Conservation (phyloP, 2,797 vertebrate genomes). For the Synanceia verrucosa region DNA sequence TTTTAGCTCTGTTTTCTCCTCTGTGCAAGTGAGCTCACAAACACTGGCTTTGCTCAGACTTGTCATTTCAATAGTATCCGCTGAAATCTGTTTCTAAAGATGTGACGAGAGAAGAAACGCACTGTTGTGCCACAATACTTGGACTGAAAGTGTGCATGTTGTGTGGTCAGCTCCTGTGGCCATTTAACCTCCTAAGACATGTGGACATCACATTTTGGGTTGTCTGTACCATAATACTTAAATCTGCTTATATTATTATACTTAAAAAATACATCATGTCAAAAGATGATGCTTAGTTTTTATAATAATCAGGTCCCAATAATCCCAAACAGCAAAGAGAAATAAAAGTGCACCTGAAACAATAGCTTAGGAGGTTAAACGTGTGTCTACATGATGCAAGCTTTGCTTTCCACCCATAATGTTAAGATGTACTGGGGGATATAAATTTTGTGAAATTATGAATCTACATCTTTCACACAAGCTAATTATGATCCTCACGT, state of each 20-base stretch:
- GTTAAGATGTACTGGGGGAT: neutral
- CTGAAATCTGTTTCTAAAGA: conserved; percentile 16
- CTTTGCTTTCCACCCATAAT: neutral
- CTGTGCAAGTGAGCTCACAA: conserved; percentile 47
- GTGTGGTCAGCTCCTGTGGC: neutral
- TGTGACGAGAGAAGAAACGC: conserved; percentile 3
- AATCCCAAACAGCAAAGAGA: too few species aligned
- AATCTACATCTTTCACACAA: neutral
- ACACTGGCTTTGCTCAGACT: conserved; percentile 28
- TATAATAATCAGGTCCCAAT: too few species aligned
- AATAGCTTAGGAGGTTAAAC: too few species aligned
- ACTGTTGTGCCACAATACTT: neutral
- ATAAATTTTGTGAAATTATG: neutral
- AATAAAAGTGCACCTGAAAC: too few species aligned
- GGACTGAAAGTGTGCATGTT: conserved; percentile 2
- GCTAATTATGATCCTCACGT: neutral
- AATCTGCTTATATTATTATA: too few species aligned
- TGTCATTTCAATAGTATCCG: conserved; percentile 36
- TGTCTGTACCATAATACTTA: too few species aligned
- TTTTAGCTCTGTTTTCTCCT: conserved; percentile 64
- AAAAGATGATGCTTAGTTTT: too few species aligned
- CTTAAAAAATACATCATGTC: too few species aligned
- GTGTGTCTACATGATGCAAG: neutral
- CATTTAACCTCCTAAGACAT: too few species aligned
- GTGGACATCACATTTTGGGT: too few species aligned